A percentile compares a stretch with the other conserved stretches of the same genome.
These are phyloP conservation scores for Lasiurus borealis DNA, from an alignment of 2,113 vertebrate genomes.

Conservation along the genomic window DNA sequence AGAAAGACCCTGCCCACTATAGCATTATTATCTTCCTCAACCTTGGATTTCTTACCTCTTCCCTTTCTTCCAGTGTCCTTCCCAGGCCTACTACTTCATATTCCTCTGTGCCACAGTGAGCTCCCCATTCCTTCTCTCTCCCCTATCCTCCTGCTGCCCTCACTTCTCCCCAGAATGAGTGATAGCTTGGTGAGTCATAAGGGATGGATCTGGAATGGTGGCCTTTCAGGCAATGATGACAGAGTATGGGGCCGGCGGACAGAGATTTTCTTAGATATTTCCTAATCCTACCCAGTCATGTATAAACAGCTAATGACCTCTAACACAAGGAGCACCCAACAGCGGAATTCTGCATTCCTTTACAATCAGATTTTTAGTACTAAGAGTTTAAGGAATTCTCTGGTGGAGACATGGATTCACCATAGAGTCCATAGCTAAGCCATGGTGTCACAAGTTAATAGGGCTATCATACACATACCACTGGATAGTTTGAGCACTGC, in stretches of 20 bases:
- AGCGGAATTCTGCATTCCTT: not conserved
- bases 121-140: not conserved
- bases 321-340: not conserved
- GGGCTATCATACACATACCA: not conserved
- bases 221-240: not conserved
- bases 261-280: not conserved
- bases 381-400: not conserved
- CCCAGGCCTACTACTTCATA: not conserved
- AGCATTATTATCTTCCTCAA: not conserved
- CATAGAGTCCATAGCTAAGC: not conserved
- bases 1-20: not conserved
- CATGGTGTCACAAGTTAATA: not conserved
- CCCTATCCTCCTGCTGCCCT: too few relatives aligned
- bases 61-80: not conserved
- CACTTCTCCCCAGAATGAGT: not conserved
- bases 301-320: not conserved
- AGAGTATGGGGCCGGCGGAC: not conserved
- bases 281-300: not conserved
- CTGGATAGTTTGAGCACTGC: not conserved
- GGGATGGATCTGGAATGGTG: not conserved
- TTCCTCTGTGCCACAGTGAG: not conserved
- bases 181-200: not conserved
- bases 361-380: constrained; percentile 22
- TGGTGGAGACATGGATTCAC: not conserved
- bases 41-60: not conserved